Percentiles rank a stretch among this genome's conserved stretches.
Evolutionary conservation across 2,888 invertebrate genomes (phyloP).

Genomic region (Rhopalosiphum nymphaeae): DNA sequence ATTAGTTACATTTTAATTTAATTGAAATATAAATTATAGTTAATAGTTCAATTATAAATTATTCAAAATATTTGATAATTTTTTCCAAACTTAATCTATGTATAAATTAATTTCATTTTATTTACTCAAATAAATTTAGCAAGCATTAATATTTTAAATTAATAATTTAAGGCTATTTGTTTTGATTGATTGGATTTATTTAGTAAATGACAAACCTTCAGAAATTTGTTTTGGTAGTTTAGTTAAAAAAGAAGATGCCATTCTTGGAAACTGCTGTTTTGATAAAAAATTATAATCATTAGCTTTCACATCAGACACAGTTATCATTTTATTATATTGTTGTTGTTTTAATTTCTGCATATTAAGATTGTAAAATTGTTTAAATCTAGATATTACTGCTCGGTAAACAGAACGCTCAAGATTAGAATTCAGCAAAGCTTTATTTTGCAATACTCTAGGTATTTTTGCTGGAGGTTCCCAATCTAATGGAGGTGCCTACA

Average conservation of each 20-base stretch:
- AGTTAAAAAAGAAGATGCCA: slow-evolving; percentile 45
- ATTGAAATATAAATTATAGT: not conserved
- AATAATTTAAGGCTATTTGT: not conserved
- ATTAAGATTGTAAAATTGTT: slow-evolving; percentile 66
- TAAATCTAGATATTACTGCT: slow-evolving; percentile 68
- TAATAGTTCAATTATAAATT: not conserved
- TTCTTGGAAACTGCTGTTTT: slow-evolving; percentile 51
- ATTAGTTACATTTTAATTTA: not conserved
- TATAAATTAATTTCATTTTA: not conserved
- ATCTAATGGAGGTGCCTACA: slow-evolving; percentile 82
- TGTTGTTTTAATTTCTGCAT: slow-evolving; percentile 54
- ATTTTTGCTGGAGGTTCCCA: slow-evolving; percentile 96
- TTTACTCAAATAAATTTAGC: not conserved
- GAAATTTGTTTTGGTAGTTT: slow-evolving; percentile 45
- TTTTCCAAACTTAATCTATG: not conserved
- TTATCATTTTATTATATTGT: slow-evolving; percentile 60
- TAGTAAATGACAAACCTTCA: not conserved
- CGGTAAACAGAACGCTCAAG: slow-evolving; percentile 70
- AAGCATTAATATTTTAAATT: not conserved
- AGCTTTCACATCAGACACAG: slow-evolving; percentile 42
- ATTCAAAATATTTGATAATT: not conserved
- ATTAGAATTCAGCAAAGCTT: slow-evolving; percentile 67
- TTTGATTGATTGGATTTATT: not conserved
- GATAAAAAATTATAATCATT: slow-evolving; percentile 45
- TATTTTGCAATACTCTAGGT: slow-evolving; percentile 77